A percentile compares a stretch with the other conserved stretches of the same genome.
These are phyloP conservation scores for Danio jaintianensis DNA, from an alignment of 2,797 vertebrate genomes.

Conservation along the genomic window DNA sequence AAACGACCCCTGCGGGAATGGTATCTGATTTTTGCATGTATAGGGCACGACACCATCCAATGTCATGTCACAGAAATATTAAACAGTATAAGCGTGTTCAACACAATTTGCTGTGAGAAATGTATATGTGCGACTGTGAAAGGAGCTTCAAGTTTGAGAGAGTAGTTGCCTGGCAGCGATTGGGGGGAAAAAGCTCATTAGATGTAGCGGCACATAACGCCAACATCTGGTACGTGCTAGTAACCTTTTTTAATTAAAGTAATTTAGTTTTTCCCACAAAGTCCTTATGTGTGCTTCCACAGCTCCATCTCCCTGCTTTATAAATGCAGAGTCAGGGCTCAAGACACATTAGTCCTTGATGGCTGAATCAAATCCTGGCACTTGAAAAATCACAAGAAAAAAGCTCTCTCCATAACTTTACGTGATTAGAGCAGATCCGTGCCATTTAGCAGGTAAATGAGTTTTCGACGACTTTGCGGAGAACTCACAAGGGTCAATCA, in stretches of 20 bases:
- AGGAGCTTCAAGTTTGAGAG: conserved; percentile 21
- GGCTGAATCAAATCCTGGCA: conserved; percentile 53
- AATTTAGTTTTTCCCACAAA: conserved; percentile 22
- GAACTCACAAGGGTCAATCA: conserved; percentile 65
- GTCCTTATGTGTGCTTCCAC: conserved; percentile 15
- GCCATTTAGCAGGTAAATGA: conserved; percentile 43
- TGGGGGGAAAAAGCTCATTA: conserved; percentile 40
- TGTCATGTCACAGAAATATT: conserved; percentile 17
- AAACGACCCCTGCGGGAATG: neutral
- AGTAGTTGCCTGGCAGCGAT: conserved; percentile 31
- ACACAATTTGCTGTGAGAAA: neutral
- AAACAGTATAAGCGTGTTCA: neutral
- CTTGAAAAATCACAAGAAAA: conserved; percentile 63
- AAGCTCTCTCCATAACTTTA: conserved; percentile 66
- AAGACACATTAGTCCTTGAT: conserved; percentile 35
- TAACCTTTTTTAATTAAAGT: conserved; percentile 54
- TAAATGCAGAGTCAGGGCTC: conserved; percentile 49
- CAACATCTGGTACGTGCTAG: conserved; percentile 53
- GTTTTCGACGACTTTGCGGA: conserved; percentile 37
- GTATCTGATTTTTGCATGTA: neutral
- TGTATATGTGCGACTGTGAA: neutral
- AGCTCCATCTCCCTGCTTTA: conserved; percentile 42
- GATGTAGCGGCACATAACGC: conserved; percentile 36
- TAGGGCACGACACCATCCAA: neutral
- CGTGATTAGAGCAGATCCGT: conserved; percentile 72